phyloP scores from a whole-genome alignment of 2,113 vertebrate species.

The Pontoporia blainvillei region DNA sequence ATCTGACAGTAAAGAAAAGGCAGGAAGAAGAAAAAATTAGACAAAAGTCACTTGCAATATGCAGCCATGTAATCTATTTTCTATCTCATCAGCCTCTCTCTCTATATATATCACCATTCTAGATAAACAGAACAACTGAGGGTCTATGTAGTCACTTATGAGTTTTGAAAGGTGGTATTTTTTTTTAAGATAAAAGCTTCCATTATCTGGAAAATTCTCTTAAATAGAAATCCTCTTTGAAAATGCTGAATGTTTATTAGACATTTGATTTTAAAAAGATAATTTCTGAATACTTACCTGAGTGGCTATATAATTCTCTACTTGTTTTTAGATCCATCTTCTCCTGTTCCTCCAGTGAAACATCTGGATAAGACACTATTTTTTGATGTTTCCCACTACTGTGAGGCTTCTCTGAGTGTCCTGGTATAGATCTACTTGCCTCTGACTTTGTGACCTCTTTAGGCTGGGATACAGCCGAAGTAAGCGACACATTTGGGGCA shows the following conservation, averaged over 20 bases:
- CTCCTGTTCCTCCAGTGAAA: slow-evolving; percentile 84
- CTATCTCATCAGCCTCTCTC: neutral
- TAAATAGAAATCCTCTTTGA: slow-evolving; percentile 22
- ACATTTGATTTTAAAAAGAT: neutral
- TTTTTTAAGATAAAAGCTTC: slow-evolving; percentile 9
- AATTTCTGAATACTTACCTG: slow-evolving; percentile 77
- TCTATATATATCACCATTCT: neutral
- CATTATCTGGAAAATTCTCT: neutral
- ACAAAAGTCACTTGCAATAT: neutral
- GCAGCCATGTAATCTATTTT: neutral
- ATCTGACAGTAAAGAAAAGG: neutral
- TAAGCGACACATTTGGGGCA: slow-evolving; percentile 94
- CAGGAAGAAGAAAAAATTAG: neutral
- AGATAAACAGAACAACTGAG: neutral
- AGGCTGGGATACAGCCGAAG: slow-evolving; percentile 79
- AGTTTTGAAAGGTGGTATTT: neutral
- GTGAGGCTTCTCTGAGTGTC: slow-evolving; percentile 86
- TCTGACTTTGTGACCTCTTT: slow-evolving; percentile 86
- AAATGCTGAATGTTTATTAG: slow-evolving; percentile 3
- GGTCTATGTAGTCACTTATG: neutral
- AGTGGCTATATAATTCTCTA: slow-evolving; percentile 67
- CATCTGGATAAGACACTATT: slow-evolving; percentile 80
- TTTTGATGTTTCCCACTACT: slow-evolving; percentile 82
- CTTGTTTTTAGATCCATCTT: slow-evolving; percentile 82
- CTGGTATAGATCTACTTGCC: slow-evolving; percentile 82